Evolutionary conservation across 2,113 vertebrate species (phyloP).

Genomic region (Scartelaos histophorus): DNA sequence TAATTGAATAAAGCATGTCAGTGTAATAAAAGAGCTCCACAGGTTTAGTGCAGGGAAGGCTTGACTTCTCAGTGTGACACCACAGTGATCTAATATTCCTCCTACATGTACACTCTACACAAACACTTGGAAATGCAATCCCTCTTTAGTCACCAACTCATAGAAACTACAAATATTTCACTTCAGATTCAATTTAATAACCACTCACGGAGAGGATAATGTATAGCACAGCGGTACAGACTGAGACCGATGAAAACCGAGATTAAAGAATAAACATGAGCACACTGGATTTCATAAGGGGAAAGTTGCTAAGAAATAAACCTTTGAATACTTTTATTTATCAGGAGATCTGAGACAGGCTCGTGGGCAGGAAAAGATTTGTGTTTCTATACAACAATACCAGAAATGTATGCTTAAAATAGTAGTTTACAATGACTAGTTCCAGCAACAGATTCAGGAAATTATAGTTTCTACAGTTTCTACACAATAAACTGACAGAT

Average conservation of each 20-base stretch:
- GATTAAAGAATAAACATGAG: not conserved
- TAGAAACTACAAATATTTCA: slow-evolving; percentile 62
- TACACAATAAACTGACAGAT: too few relatives aligned
- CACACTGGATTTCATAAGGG: not conserved
- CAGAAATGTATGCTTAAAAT: not conserved
- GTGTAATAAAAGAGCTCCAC: slow-evolving; percentile 83
- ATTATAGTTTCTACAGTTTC: too few relatives aligned
- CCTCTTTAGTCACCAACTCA: slow-evolving; percentile 63
- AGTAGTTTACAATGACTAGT: too few relatives aligned
- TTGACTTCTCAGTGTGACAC: slow-evolving; percentile 78
- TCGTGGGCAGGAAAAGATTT: not conserved
- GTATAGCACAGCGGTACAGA: not conserved
- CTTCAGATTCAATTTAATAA: slow-evolving; percentile 47
- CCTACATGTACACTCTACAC: slow-evolving; percentile 63
- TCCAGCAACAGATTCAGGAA: too few relatives aligned
- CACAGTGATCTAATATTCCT: slow-evolving; percentile 75
- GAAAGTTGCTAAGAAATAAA: not conserved
- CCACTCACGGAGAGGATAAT: not conserved
- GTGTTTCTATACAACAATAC: not conserved
- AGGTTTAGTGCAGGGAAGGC: slow-evolving; percentile 78
- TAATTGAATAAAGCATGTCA: slow-evolving; percentile 84
- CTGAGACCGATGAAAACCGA: not conserved
- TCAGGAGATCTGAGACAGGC: too few relatives aligned
- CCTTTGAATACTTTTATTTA: not conserved
- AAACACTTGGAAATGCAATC: slow-evolving; percentile 66